Conservation (phyloP, 2,888 invertebrate genomes). For the Drosophila nr. perissopoda region DNA sequence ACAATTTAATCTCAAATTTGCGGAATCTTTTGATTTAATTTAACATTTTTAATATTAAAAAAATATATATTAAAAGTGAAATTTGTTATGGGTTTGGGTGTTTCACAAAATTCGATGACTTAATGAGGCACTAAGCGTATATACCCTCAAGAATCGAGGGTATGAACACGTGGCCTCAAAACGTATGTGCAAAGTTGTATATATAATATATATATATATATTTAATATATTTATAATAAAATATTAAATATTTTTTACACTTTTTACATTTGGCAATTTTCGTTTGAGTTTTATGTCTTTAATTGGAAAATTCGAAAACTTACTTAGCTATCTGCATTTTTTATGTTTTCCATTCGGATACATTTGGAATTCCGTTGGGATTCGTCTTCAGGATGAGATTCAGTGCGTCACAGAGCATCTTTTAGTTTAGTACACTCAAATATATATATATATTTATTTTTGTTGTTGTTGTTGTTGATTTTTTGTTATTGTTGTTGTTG, state of each 20-base stretch:
- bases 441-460: background rate
- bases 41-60: background rate
- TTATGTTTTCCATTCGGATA: background rate
- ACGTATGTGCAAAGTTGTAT: background rate
- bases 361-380: background rate
- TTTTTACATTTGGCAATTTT: background rate
- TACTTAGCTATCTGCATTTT: background rate
- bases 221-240: background rate
- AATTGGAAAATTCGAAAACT: background rate
- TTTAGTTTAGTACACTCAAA: background rate
- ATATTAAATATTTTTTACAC: no score
- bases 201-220: background rate
- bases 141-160: background rate
- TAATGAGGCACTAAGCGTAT: background rate
- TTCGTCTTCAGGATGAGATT: background rate
- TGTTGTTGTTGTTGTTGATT: background rate
- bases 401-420: constrained; percentile 13
- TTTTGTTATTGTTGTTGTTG: background rate
- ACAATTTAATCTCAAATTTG: background rate
- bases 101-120: background rate
- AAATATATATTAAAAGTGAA: background rate
- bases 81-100: background rate
- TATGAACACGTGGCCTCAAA: background rate
- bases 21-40: background rate
- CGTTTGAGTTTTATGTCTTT: background rate